Evolutionary conservation across 1,140 invertebrate species (phyloP), one percentile per base, ranked within the genome.

Genomic region (Drosophila ananassae): DNA sequence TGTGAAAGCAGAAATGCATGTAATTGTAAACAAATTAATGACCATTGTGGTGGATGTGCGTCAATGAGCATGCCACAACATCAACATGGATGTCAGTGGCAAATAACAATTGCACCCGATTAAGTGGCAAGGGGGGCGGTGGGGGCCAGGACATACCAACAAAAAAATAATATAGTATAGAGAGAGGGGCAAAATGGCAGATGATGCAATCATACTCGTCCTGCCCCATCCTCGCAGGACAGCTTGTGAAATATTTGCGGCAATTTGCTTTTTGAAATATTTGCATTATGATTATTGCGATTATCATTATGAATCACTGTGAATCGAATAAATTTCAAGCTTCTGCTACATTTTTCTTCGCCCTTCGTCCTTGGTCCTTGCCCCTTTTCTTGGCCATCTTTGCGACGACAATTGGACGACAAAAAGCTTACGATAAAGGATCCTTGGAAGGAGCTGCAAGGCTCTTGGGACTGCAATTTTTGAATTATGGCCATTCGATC

Each of bases 21-120:
- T 76, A 76, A 76, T 76, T 68, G 62, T 76, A 76, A 76, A 76
- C 63, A 76, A 76, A 76, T 76, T 76, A 76, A 76, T 76, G 73
- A 72, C 73, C 55, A 60, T 76, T 76, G 73, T 76, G 73, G 73
- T 55, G 46, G 60, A 59, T 25, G 63, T 59, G 73, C 62, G 73
- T 76, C 73, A 76, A 76, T 76, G 73, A 75, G 72, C 72, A 75
- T 13, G 73, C 73, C 62, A 48, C 73, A 68, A 59, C 73, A 76
- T 69, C 50, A 75, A 67, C 63, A 69, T 47, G 17, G 21, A 21
- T 22, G 21, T 44, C 37, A 62, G 4, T 30, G 46, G 28, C 32
- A 37, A 51, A 32, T n/a, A 21, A 59, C 61, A 64, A 48, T 28
- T 13, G 51, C 47, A 51, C 47, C 30, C 24, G 67, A 32, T 52